Conservation (phyloP, 1,140 invertebrate species). For the Bradysia coprophila region DNA sequence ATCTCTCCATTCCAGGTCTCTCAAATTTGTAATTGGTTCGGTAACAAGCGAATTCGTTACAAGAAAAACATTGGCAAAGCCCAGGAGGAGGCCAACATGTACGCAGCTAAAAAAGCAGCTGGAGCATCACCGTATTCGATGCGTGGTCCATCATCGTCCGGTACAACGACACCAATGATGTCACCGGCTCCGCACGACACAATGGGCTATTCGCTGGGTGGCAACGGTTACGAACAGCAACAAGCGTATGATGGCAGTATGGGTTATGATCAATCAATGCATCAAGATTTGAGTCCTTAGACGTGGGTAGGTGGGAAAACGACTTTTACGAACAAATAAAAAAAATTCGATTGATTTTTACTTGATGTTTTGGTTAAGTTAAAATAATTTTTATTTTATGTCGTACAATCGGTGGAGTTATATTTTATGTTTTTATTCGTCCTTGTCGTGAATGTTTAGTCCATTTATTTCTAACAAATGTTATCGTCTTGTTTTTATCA, state of each 20-base stretch:
- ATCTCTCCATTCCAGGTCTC: slow-evolving; percentile 18
- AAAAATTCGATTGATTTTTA: no score
- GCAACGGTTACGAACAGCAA: slow-evolving; percentile 66
- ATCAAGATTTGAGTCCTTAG: slow-evolving; percentile 52
- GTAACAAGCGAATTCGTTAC: slow-evolving; percentile 99
- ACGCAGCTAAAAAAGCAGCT: slow-evolving; percentile 97
- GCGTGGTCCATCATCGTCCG: slow-evolving; percentile 63
- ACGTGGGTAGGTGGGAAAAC: no score
- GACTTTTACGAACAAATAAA: no score
- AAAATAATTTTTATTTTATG: not conserved
- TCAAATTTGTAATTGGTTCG: slow-evolving; percentile 98
- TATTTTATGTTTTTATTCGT: no score
- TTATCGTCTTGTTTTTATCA: no score
- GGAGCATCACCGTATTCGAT: slow-evolving; percentile 86
- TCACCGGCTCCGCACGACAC: slow-evolving; percentile 76
- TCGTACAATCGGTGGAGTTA: not conserved
- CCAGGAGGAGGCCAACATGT: slow-evolving; percentile 98
- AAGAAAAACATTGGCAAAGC: slow-evolving; percentile 99
- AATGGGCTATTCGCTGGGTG: slow-evolving; percentile 71
- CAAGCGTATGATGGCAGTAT: slow-evolving; percentile 70
- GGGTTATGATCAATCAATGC: slow-evolving; percentile 70
- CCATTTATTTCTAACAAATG: no score
- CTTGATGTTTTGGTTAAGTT: no score
- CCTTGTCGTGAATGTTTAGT: no score
- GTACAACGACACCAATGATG: slow-evolving; percentile 87